Evolutionary conservation across 2,888 invertebrate genomes (phyloP), one percentile per base, ranked within the genome.

Genomic region (Tupiocoris notatus): DNA sequence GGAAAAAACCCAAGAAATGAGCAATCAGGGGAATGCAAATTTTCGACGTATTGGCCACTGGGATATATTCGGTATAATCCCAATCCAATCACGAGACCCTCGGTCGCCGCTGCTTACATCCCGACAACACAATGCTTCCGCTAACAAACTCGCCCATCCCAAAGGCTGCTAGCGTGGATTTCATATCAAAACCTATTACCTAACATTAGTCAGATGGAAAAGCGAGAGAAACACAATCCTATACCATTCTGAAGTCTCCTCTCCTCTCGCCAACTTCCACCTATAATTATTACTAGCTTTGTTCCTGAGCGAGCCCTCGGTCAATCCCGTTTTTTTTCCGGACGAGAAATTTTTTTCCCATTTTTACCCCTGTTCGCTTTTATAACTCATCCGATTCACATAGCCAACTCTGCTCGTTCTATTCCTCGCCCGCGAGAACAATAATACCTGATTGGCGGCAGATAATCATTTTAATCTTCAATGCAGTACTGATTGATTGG

Each of bases 391-490:
- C 39, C 39, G 39, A 12, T 12, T 20, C 21, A 21, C 63, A 63
- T 12, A 63, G 21, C 7, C 63, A 20, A 63, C 63, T 9, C 63
- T 21, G 22, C 63, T 63, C 22, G 20, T 63, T n/a, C 20, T n/a
- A 3, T 3, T 6, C 7, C 59, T 57, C 56, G 56, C 21, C 67
- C 54, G 57, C 25, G 73, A 20, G 73, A 73, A 73, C 73, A 73
- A 73, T 73, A 73, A 73, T 73, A 62, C 73, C 73, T 73, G 73
- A 73, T 73, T 73, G 73, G 73, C 63, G 73, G 17, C 61, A 73
- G 73, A 73, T 73, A 73, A 73, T 73, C 73, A 73, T 63, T 73
- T 73, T 73, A 73, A 73, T 73, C 73, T 73, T 73, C 73, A 73
- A 73, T 73, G 73, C 73, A 73, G 62, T 73, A 63, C 73, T 73